Conservation (phyloP, 1,140 invertebrate genomes). For the Drosophila sulfurigaster region DNA sequence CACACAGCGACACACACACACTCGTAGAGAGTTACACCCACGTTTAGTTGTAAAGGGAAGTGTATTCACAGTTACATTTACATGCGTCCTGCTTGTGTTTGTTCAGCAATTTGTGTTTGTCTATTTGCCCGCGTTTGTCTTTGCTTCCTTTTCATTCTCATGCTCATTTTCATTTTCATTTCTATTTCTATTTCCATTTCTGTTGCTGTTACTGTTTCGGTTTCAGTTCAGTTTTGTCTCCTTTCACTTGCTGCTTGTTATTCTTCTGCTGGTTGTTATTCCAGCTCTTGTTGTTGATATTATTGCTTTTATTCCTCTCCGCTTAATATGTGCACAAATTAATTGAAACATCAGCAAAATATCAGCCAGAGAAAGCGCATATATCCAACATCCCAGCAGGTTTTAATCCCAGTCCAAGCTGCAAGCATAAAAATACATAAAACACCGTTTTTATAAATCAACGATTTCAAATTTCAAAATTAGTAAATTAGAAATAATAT, state of each 20-base stretch:
- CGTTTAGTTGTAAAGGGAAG: slow-evolving; percentile 20
- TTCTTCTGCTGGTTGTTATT: not conserved
- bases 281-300: not conserved
- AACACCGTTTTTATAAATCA: not conserved
- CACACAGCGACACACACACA: slow-evolving; percentile 31
- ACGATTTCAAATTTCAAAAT: no score
- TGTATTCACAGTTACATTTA: slow-evolving; percentile 63
- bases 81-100: slow-evolving; percentile 53
- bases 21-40: slow-evolving; percentile 39
- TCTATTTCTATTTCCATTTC: slow-evolving; percentile 23
- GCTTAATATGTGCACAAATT: slow-evolving; percentile 50
- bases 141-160: slow-evolving; percentile 40
- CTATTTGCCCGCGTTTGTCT: slow-evolving; percentile 45
- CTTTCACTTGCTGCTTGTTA: slow-evolving; percentile 4
- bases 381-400: slow-evolving; percentile 14
- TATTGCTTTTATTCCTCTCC: slow-evolving; percentile 3
- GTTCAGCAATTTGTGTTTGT: slow-evolving; percentile 62
- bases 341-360: slow-evolving; percentile 73
- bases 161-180: slow-evolving; percentile 25
- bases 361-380: slow-evolving; percentile 14
- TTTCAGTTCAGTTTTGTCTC: no score
- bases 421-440: not conserved
- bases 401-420: slow-evolving; percentile 6
- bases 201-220: not conserved
- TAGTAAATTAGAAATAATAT: no score